Evolutionary conservation across 1,140 invertebrate species (phyloP).

Genomic region (Habropoda laboriosa): DNA sequence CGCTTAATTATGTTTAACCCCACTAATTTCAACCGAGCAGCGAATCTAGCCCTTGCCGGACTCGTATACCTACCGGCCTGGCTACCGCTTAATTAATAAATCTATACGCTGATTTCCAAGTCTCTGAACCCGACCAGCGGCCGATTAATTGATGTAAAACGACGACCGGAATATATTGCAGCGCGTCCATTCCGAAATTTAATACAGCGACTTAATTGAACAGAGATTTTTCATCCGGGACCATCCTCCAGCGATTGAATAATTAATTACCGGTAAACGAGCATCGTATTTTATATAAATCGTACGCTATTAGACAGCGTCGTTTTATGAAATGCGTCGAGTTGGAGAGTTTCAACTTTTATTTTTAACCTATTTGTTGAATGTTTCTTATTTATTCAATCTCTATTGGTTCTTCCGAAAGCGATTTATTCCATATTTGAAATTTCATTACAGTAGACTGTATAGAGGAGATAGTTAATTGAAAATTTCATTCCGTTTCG

Average conservation of each 20-base stretch:
- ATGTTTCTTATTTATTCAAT: no score
- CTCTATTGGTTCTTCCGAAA: no score
- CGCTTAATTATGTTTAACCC: constrained; percentile 49
- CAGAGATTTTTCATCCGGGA: no score
- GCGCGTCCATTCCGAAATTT: background rate
- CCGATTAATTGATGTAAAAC: constrained; percentile 19
- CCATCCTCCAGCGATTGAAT: background rate
- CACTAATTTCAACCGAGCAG: background rate
- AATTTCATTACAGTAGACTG: no score
- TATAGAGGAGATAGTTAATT: no score
- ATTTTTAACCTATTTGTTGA: no score
- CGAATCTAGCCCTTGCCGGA: background rate
- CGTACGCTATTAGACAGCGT: background rate
- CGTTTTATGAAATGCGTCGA: background rate
- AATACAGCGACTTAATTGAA: background rate
- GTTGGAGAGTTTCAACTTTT: no score
- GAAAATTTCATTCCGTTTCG: background rate
- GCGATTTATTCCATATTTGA: no score
- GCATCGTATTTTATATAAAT: background rate
- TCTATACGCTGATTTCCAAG: background rate
- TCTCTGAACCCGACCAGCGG: background rate
- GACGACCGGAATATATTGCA: background rate
- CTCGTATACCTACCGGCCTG: background rate
- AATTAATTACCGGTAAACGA: background rate
- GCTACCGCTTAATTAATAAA: constrained; percentile 38